Base-by-base conservation (phyloP, 2,888 invertebrate genomes). In the Cryptus viduatorius region DNA sequence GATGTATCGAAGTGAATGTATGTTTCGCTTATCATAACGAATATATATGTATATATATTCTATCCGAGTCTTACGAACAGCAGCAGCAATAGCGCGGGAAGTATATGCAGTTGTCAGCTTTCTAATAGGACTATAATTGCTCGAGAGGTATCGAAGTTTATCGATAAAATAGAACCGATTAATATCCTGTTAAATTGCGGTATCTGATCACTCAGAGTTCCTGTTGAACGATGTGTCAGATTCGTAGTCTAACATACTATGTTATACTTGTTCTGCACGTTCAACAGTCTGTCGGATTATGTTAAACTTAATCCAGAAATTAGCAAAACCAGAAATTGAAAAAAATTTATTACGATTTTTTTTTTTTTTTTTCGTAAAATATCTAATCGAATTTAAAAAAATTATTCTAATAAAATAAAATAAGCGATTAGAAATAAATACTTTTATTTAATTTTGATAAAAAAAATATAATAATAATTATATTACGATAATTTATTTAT, bases 61-160 rank as follows among this genome's bases (percentile, higher is more conserved):
- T 72, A 37, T 37, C 37, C 56, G 44, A 12, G n/a, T 48, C 29
- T 16, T 19, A 16, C 24, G 8, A 68, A 80, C 19, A 31, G 50
- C 16, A 24, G 8, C 10, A 29, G 12, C 29, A 24, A 37, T 16
- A 16, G 19, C 19, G 56, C 65, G 56, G 4, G n/a, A 44, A 37
- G 31, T 48, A 10, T 59, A 53, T 24, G 64, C 31, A 44, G 24
- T 68, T 29, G 61, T 72, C 67, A 77, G 77, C 77, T 84, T 84
- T 84, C 84, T 84, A 84, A 78, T 80, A 73, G 19, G 44, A 80
- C 68, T 77, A 73, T 80, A 77, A 84, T 77, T 73, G 73, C 29
- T 24, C 64, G 31, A 37, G 31, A 59, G 56, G 72, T 77, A 72
- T 42, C 67, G 19, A 31, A 50, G 56, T 24, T 46, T 56, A 61